Conservation (phyloP, 2,113 vertebrate genomes). For the Corythaeola cristata region DNA sequence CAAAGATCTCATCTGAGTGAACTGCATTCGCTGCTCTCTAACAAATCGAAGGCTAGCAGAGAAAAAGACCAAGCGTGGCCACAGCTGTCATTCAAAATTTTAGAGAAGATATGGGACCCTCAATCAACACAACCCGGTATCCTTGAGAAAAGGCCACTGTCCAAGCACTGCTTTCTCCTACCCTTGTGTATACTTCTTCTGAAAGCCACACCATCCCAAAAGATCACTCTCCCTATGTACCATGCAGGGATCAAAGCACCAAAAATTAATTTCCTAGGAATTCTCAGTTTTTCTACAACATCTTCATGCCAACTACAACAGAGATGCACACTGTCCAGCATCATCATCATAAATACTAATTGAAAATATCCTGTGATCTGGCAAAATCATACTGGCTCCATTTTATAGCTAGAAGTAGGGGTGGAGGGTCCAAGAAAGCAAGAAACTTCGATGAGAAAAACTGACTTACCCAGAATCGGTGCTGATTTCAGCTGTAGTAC, state of each 20-base stretch:
- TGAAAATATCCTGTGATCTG: background rate
- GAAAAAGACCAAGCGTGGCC: background rate
- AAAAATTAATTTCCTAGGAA: background rate
- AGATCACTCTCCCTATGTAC: background rate
- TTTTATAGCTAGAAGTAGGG: background rate
- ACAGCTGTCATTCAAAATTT: background rate
- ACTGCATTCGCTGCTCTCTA: background rate
- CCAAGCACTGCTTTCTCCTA: background rate
- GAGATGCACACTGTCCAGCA: background rate
- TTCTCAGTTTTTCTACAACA: background rate
- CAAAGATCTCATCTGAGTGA: background rate
- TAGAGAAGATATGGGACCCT: background rate
- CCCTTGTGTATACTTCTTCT: background rate
- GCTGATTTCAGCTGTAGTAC: background rate
- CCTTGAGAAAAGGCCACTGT: background rate
- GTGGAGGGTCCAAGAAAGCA: background rate
- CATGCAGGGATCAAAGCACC: background rate
- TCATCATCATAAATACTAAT: background rate
- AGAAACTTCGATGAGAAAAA: background rate
- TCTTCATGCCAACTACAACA: background rate
- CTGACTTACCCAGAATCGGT: background rate
- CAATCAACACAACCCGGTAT: background rate
- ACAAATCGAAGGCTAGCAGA: background rate
- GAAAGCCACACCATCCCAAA: background rate
- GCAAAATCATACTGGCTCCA: background rate